Evolutionary conservation across 2,888 invertebrate species (phyloP).

Genomic region (Morpho deidamia): DNA sequence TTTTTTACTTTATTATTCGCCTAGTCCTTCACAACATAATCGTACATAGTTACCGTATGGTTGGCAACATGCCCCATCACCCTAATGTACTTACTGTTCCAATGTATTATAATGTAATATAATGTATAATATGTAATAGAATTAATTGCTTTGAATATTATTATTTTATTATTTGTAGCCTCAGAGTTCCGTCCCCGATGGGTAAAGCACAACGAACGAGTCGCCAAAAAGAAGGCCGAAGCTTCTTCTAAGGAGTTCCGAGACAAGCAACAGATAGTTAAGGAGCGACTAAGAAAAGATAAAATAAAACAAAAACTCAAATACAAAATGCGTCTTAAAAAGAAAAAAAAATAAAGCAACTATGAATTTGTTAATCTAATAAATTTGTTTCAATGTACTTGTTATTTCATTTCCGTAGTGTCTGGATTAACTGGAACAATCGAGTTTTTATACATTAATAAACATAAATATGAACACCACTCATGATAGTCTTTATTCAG

Average conservation of each 20-base stretch:
- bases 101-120: too few species aligned
- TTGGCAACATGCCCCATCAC: too few species aligned
- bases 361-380: neutral
- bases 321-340: constrained; percentile 57
- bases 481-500: neutral
- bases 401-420: neutral
- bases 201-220: constrained; percentile 87
- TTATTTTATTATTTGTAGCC: constrained; percentile 36
- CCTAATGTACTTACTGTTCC: too few species aligned
- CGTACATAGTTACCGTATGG: too few species aligned
- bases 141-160: neutral
- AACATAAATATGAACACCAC: too few species aligned
- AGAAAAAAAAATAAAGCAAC: constrained; percentile 42
- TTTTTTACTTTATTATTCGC: too few species aligned
- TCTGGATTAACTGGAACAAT: neutral
- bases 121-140: too few species aligned
- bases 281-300: constrained; percentile 82
- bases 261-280: constrained; percentile 87
- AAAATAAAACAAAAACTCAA: constrained; percentile 78
- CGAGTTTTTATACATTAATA: neutral
- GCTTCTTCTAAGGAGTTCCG: constrained; percentile 80
- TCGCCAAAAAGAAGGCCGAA: constrained; percentile 78
- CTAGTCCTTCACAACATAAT: too few species aligned
- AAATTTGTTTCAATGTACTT: neutral
- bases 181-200: constrained; percentile 84